A percentile compares a stretch with the other conserved stretches of the same genome.
These are phyloP conservation scores for Umimayanthus chanpuru DNA, from an alignment of 92 coral and sea anemone species.

Conservation along the genomic window DNA sequence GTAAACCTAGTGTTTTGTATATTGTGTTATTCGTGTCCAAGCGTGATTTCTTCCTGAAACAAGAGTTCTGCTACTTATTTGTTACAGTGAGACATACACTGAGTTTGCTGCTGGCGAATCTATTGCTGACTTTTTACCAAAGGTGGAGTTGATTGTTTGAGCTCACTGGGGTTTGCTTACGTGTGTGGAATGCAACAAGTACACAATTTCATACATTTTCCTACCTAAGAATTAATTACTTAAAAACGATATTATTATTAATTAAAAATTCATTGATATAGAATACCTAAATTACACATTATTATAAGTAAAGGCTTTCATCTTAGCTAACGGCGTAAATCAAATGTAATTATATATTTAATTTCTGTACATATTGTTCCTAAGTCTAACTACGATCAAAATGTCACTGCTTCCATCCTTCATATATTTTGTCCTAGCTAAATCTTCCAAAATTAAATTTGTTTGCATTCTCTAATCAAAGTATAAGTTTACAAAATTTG, in stretches of 20 bases:
- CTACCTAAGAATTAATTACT: background rate
- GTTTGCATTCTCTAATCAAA: background rate
- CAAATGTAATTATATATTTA: too few relatives aligned
- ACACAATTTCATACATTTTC: background rate
- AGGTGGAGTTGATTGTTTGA: background rate
- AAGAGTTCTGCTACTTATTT: background rate
- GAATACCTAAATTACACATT: background rate
- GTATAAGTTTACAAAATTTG: too few relatives aligned
- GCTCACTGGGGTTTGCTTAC: background rate
- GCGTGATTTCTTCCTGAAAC: background rate
- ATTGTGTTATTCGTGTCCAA: background rate
- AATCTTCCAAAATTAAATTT: background rate
- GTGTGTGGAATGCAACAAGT: background rate
- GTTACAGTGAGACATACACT: background rate
- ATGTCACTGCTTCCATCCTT: background rate
- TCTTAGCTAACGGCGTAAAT: too few relatives aligned
- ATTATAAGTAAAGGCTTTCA: too few relatives aligned
- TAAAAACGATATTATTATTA: background rate
- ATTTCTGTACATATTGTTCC: background rate
- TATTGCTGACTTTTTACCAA: background rate
- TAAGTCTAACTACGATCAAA: constrained; percentile 5
- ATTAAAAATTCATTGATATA: background rate
- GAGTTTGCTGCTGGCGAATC: background rate
- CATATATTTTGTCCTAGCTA: background rate
- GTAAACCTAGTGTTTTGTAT: too few relatives aligned